Evolutionary conservation across 1,140 invertebrate species (phyloP), one percentile per base, ranked within the genome.

Genomic region (Lasaia peninsularis): DNA sequence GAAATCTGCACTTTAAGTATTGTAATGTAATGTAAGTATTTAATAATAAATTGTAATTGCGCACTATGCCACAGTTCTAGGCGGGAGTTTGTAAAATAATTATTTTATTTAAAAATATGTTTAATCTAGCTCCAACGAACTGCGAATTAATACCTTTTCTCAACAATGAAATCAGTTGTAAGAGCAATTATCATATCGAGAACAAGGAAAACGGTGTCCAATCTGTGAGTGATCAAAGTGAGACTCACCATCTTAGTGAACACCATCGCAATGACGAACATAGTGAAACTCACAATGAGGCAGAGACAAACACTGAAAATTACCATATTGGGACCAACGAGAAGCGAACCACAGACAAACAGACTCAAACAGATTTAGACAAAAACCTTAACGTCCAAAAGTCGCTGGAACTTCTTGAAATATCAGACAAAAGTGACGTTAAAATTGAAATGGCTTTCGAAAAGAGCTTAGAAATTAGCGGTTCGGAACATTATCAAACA

Each of bases 391-490:
- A 73, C 16, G 21, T 80, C 1, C 73, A 78, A 14, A 80, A 83
- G 51, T 83, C 80, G 0, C 52, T 87, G 0, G 81, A 87, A 58
- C 73, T 85, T 2, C 57, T 85, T 1, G 71, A 85, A 32, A 73
- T 87, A 54, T 67, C 61, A 0, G 74, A 75, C 10, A 54, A 62
- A 0, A 61, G 50, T 0, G 73, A 63, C 5, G 55, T 48, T 0
- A 69, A 62, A 6, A 16, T 78, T 0, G 84, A 86, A 52, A 70
- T 86, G 0, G 70, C 73, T 5, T 89, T 83, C 65, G 82, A 87
- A 57, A 86, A 76, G 37, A 69, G 61, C 24, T 9, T 69, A 0
- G 64, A 65, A 28, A 73, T 82, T 28, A 57, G 62, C 2, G 80
- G 78, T 9, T 71, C 74, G 0, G 78, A 81, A 24, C 71, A 73